These are phyloP conservation scores for Aspidiotus rigidus DNA, from an alignment of 2,888 invertebrate species.

Conservation along the genomic window DNA sequence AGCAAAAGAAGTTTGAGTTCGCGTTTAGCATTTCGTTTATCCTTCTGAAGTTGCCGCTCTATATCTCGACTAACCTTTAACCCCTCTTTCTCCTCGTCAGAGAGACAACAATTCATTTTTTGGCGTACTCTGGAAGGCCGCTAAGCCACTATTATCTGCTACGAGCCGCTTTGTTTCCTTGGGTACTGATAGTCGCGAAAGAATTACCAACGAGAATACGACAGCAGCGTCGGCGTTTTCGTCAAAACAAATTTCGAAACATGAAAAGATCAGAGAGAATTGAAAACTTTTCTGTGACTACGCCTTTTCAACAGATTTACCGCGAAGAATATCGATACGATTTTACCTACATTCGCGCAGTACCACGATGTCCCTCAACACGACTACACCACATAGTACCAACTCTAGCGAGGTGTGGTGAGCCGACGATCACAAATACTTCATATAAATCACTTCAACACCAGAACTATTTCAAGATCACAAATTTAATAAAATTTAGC, in stretches of 20 bases:
- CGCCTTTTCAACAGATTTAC: too few species aligned
- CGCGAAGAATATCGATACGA: constrained; percentile 26
- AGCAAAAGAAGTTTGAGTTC: constrained; percentile 92
- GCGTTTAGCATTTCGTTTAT: constrained; percentile 96
- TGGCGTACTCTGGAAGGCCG: constrained; percentile 42
- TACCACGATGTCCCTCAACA: constrained; percentile 8
- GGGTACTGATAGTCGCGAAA: constrained; percentile 21
- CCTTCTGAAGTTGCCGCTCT: constrained; percentile 97
- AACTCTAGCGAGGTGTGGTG: constrained; percentile 32
- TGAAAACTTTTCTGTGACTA: too few species aligned
- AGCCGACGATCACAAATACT: constrained; percentile 30
- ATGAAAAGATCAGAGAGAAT: constrained; percentile 8
- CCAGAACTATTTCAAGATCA: constrained; percentile 32
- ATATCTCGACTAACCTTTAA: constrained; percentile 99
- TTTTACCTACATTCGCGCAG: constrained; percentile 20
- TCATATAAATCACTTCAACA: constrained; percentile 32
- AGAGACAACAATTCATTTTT: constrained; percentile 99
- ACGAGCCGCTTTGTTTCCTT: constrained; percentile 39
- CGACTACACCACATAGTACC: constrained; percentile 16
- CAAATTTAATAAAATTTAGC: constrained; percentile 30
- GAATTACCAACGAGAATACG: constrained; percentile 1
- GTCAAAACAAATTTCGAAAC: constrained; percentile 17
- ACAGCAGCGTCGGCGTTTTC: not conserved
- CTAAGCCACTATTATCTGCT: constrained; percentile 43
- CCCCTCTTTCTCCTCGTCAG: constrained; percentile 99